phyloP scores from a whole-genome alignment of 53 echinoderm and acorn worm genomes.

The Antedon mediterranea region DNA sequence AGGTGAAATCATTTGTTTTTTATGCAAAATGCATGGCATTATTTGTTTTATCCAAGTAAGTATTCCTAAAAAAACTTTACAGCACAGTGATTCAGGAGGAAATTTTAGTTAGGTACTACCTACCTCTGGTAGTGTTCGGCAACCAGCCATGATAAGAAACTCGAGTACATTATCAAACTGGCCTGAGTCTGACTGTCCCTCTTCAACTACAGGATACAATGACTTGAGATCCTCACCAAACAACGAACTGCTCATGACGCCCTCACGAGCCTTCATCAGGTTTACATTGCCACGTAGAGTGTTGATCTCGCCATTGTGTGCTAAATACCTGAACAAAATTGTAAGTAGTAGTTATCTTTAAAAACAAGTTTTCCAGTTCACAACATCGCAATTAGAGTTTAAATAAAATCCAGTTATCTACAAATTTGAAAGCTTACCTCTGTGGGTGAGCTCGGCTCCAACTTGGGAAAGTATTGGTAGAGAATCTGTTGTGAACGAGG shows the following conservation, averaged over 20 bases:
- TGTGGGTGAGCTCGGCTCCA: slow-evolving; percentile 98
- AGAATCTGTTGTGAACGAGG: slow-evolving; percentile 88
- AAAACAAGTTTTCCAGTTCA: neutral
- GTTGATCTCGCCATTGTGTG: slow-evolving; percentile 97
- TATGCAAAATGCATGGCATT: no score
- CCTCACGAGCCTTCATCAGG: slow-evolving; percentile 83
- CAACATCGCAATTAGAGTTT: neutral
- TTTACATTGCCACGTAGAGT: slow-evolving; percentile 90
- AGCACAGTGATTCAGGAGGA: no score
- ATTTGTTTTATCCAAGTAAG: no score
- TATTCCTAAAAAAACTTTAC: no score
- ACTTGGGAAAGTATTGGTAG: slow-evolving; percentile 95
- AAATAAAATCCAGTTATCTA: neutral
- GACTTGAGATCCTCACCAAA: slow-evolving; percentile 66
- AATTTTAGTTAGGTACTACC: neutral
- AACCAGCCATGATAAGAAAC: slow-evolving; percentile 90
- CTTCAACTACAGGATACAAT: slow-evolving; percentile 89
- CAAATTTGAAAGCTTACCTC: slow-evolving; percentile 24
- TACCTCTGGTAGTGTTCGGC: slow-evolving; percentile 86
- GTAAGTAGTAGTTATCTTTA: no score
- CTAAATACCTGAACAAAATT: slow-evolving; percentile 59
- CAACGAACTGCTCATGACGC: slow-evolving; percentile 71
- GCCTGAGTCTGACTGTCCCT: slow-evolving; percentile 79
- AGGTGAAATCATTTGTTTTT: no score
- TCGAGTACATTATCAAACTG: slow-evolving; percentile 86